A percentile compares a stretch with the other conserved stretches of the same genome.
Conservation (phyloP, 1,140 invertebrate genomes). For the Sipha flava region DNA sequence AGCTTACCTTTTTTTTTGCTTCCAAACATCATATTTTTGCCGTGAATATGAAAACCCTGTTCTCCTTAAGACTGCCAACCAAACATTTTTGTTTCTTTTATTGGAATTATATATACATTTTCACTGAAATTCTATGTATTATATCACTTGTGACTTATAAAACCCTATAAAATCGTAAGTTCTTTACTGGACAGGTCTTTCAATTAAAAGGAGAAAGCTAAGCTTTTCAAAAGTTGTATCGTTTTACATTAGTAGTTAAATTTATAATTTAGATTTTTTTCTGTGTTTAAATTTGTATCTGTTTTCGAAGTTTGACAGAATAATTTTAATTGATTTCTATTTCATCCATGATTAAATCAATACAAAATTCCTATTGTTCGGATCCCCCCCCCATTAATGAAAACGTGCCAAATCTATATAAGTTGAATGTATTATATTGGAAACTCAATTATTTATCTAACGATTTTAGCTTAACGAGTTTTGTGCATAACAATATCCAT, state of each 20-base stretch:
- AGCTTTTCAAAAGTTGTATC: background rate
- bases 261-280: too few relatives aligned
- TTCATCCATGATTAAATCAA: too few relatives aligned
- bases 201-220: background rate
- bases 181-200: background rate
- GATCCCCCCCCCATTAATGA: too few relatives aligned
- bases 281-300: too few relatives aligned
- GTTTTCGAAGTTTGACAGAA: too few relatives aligned
- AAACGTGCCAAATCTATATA: too few relatives aligned
- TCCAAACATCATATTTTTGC: conserved; percentile 23
- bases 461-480: too few relatives aligned
- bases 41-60: background rate
- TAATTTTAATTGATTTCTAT: too few relatives aligned
- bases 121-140: background rate
- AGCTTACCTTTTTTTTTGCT: conserved; percentile 28
- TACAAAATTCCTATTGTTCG: too few relatives aligned
- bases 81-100: background rate
- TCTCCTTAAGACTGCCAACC: conserved; percentile 14
- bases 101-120: conserved; percentile 11
- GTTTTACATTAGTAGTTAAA: background rate
- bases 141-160: background rate
- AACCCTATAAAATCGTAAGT: background rate
- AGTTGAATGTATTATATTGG: too few relatives aligned
- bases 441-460: too few relatives aligned
- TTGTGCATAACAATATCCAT: too few relatives aligned